A percentile compares a stretch with the other conserved stretches of the same genome.
Evolutionary conservation across 2,888 invertebrate genomes (phyloP).

Genomic region (Sesamia inferens): DNA sequence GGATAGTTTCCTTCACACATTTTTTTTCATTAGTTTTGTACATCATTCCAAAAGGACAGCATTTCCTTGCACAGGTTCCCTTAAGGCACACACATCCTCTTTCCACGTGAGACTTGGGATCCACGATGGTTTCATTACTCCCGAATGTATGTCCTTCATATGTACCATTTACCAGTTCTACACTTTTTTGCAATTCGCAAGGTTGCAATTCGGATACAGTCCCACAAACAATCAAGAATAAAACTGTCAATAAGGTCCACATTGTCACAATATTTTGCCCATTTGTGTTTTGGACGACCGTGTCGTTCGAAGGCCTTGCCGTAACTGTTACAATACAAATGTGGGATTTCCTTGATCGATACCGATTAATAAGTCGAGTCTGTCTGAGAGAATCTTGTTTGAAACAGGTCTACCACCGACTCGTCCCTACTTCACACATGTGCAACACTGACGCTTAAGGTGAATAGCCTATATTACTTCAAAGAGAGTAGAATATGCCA

Average conservation of each 20-base stretch:
- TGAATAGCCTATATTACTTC: not conserved
- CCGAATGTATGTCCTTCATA: constrained; percentile 69
- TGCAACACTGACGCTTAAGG: not conserved
- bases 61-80: constrained; percentile 74
- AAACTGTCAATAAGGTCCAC: constrained; percentile 31
- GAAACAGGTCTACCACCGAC: constrained; percentile 12
- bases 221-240: constrained; percentile 22
- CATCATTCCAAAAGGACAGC: constrained; percentile 75
- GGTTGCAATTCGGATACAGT: constrained; percentile 30
- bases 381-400: not conserved
- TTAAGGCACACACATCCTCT: constrained; percentile 76
- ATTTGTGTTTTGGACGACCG: constrained; percentile 32
- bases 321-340: constrained; percentile 20
- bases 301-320: constrained; percentile 3
- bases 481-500: not conserved
- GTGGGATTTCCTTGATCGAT: constrained; percentile 28
- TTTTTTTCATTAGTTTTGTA: constrained; percentile 37
- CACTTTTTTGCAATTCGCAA: constrained; percentile 53
- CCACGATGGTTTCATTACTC: constrained; percentile 70
- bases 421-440: not conserved
- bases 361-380: not conserved
- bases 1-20: constrained; percentile 15
- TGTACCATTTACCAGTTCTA: constrained; percentile 28
- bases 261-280: constrained; percentile 20
- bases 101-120: constrained; percentile 60